Evolutionary conservation across 2,888 invertebrate species (phyloP).

Genomic region (Himalopsyche japonica): DNA sequence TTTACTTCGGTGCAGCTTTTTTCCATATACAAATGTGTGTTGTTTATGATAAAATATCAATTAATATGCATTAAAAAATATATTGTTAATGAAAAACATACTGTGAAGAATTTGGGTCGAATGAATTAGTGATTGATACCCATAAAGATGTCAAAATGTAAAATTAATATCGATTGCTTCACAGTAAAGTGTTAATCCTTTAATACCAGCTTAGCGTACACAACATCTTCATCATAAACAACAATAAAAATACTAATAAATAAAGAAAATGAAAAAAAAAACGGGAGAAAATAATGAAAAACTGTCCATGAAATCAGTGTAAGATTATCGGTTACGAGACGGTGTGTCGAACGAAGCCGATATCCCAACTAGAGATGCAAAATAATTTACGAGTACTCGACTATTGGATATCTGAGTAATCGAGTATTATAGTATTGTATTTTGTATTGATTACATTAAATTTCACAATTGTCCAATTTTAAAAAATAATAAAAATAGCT

Average conservation of each 20-base stretch:
- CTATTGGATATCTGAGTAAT: no score
- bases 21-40: no score
- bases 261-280: not conserved
- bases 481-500: no score
- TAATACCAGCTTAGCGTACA: not conserved
- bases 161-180: not conserved
- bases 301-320: constrained; percentile 27
- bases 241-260: constrained; percentile 5
- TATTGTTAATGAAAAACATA: no score
- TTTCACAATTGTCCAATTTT: no score
- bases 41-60: no score
- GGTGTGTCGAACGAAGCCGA: not conserved
- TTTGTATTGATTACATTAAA: no score
- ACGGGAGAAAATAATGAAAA: constrained; percentile 9
- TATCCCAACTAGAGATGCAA: not conserved
- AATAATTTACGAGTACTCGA: no score
- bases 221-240: not conserved
- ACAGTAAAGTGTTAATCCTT: not conserved
- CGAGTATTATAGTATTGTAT: no score
- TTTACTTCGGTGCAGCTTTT: no score
- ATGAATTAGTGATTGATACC: not conserved
- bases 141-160: not conserved
- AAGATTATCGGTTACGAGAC: constrained; percentile 27
- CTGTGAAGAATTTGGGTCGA: no score
- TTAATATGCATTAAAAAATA: no score